These are phyloP conservation scores for Athalia cordata DNA, from an alignment of 2,888 invertebrate genomes.

Conservation along the genomic window DNA sequence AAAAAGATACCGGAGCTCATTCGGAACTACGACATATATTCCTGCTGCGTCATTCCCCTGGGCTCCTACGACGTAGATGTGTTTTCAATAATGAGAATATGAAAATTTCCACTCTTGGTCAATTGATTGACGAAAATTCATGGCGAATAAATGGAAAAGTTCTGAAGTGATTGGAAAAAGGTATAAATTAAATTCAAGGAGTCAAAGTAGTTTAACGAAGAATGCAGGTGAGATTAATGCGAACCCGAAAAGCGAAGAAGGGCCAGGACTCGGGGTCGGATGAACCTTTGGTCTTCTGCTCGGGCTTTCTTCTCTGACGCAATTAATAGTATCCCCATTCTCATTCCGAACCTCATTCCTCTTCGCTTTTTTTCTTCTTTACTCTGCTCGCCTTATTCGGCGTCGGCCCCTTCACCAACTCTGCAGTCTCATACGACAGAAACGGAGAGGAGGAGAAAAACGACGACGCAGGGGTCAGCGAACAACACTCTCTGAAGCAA, in stretches of 20 bases:
- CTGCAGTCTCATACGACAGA: slow-evolving; percentile 49
- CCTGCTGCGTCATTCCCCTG: not conserved
- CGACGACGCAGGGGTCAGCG: slow-evolving; percentile 48
- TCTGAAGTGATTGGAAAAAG: no score
- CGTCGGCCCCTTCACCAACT: slow-evolving; percentile 42
- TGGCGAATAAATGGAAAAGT: no score
- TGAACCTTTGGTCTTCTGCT: slow-evolving; percentile 39
- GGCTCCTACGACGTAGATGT: no score
- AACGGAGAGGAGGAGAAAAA: no score
- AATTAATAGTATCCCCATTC: slow-evolving; percentile 59
- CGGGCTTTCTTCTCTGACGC: slow-evolving; percentile 54
- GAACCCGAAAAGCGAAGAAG: slow-evolving; percentile 34
- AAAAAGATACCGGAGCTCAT: slow-evolving; percentile 14
- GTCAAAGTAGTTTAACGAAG: not conserved
- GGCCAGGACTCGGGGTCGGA: slow-evolving; percentile 1
- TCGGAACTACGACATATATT: not conserved
- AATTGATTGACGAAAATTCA: no score
- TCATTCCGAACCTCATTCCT: slow-evolving; percentile 44
- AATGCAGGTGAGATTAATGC: not conserved
- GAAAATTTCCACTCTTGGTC: no score
- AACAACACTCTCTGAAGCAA: slow-evolving; percentile 44
- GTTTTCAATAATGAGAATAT: no score
- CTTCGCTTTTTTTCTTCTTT: slow-evolving; percentile 31
- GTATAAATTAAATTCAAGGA: no score
- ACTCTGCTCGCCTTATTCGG: slow-evolving; percentile 36